Evolutionary conservation across 2,888 invertebrate genomes (phyloP).

Genomic region (Nephrocerus scutellatus): DNA sequence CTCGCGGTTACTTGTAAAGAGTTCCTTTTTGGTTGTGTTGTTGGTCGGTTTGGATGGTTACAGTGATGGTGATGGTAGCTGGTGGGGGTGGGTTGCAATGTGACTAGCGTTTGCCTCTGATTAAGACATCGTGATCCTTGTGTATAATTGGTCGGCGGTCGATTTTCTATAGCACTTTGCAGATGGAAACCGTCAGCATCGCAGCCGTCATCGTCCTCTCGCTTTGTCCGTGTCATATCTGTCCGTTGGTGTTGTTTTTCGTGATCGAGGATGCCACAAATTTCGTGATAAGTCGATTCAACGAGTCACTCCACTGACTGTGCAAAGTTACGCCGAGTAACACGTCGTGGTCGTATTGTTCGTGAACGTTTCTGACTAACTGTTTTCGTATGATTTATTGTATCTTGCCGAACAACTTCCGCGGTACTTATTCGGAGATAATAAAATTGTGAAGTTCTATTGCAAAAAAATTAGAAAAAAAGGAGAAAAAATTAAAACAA

Average conservation of each 20-base stretch:
- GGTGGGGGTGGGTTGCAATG: slow-evolving; percentile 11
- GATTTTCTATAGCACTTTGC: slow-evolving; percentile 12
- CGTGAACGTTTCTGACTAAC: slow-evolving; percentile 1
- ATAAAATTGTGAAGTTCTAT: neutral
- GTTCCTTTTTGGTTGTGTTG: slow-evolving; percentile 9
- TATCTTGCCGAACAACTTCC: too few species aligned
- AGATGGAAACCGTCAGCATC: slow-evolving; percentile 21
- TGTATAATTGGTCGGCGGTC: slow-evolving; percentile 14
- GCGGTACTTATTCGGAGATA: too few species aligned
- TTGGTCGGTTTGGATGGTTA: too few species aligned
- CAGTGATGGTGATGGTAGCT: neutral
- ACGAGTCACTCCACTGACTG: slow-evolving; percentile 24
- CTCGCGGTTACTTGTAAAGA: slow-evolving; percentile 5
- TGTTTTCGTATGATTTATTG: neutral
- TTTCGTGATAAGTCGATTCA: slow-evolving; percentile 21
- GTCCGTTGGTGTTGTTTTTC: too few species aligned
- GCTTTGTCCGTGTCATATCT: slow-evolving; percentile 21
- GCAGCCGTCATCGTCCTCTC: slow-evolving; percentile 21
- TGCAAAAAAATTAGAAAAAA: slow-evolving; percentile 4
- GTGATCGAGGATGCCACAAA: too few species aligned
- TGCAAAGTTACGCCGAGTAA: slow-evolving; percentile 18
- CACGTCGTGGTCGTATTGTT: neutral
- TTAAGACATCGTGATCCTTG: too few species aligned
- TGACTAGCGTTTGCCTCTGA: too few species aligned
- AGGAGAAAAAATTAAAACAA: slow-evolving; percentile 2